Percentiles rank a stretch among this genome's conserved stretches.
Evolutionary conservation across 1,140 invertebrate genomes (phyloP).

Genomic region (Dermatophagoides farinae): DNA sequence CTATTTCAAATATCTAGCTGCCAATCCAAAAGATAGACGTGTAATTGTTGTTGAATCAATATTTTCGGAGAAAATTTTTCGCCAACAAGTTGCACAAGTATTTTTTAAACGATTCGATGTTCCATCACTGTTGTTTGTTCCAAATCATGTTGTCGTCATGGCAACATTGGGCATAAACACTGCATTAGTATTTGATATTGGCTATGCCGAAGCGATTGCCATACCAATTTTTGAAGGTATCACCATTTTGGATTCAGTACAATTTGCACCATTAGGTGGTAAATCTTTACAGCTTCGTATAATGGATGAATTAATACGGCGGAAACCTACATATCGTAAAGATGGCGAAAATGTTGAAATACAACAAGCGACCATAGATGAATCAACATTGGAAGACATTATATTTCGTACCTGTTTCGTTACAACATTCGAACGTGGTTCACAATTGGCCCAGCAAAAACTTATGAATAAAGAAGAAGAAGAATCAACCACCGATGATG

Average conservation of each 20-base stretch:
- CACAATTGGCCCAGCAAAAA: conserved; percentile 31
- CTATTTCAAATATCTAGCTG: conserved; percentile 69
- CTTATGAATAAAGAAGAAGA: conserved; percentile 20
- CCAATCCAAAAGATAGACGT: conserved; percentile 76
- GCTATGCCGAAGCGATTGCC: conserved; percentile 55
- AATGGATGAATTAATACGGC: conserved; percentile 11
- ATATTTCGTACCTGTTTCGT: conserved; percentile 56
- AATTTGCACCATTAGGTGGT: conserved; percentile 48
- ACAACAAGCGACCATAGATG: conserved; percentile 11
- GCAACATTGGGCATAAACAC: conserved; percentile 51
- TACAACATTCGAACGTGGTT: conserved; percentile 44
- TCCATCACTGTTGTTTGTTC: conserved; percentile 44
- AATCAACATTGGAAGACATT: conserved; percentile 31
- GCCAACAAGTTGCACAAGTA: conserved; percentile 70
- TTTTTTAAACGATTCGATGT: conserved; percentile 80
- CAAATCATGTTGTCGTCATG: conserved; percentile 54
- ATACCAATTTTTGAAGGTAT: conserved; percentile 63
- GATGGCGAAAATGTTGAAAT: not conserved
- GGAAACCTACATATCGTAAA: not conserved
- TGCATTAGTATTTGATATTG: conserved; percentile 62
- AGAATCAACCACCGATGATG: not conserved
- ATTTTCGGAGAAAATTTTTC: conserved; percentile 51
- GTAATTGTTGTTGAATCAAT: conserved; percentile 77
- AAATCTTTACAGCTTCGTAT: conserved; percentile 34
- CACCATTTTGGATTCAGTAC: conserved; percentile 53